Conservation (phyloP, 30 jellyfish, hydroid and myxozoan genomes). For the Catostylus mosaicus region DNA sequence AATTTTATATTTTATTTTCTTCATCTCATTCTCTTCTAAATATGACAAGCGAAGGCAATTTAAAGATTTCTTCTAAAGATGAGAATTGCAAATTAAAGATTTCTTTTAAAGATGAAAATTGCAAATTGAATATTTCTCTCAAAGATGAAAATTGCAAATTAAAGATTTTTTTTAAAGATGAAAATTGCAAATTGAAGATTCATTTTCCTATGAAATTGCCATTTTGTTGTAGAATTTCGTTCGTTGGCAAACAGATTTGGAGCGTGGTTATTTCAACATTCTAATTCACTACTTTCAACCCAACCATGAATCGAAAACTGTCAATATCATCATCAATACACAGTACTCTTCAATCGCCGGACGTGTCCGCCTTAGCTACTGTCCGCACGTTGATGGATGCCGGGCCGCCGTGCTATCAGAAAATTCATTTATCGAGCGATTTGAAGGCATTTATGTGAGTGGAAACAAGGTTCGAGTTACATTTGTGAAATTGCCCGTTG, state of each 20-base stretch:
- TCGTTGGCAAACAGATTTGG: conserved; percentile 66
- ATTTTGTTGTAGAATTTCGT: conserved; percentile 39
- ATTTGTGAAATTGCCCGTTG: conserved; percentile 38
- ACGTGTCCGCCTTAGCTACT: conserved; percentile 37
- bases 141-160: background rate
- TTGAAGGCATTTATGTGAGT: conserved; percentile 31
- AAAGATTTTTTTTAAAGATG: background rate
- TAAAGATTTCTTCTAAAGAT: background rate
- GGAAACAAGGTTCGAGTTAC: conserved; percentile 59
- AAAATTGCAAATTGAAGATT: too few species aligned
- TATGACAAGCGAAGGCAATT: too few species aligned
- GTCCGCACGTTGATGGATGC: conserved; percentile 90
- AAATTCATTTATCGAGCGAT: conserved; percentile 42
- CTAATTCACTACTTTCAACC: conserved; percentile 87
- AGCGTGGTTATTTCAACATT: conserved; percentile 40
- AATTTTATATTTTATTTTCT: too few species aligned
- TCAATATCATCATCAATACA: conserved; percentile 73
- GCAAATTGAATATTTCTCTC: background rate
- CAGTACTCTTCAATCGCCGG: conserved; percentile 72
- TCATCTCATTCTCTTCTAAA: too few species aligned
- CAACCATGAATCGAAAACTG: conserved; percentile 19
- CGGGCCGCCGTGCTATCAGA: conserved; percentile 60
- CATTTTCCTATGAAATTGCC: background rate
- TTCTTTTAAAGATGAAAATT: too few species aligned
- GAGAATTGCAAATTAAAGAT: too few species aligned